These are phyloP conservation scores for Nothocercus nigrocapillus DNA, from an alignment of 2,113 vertebrate species.

Conservation along the genomic window DNA sequence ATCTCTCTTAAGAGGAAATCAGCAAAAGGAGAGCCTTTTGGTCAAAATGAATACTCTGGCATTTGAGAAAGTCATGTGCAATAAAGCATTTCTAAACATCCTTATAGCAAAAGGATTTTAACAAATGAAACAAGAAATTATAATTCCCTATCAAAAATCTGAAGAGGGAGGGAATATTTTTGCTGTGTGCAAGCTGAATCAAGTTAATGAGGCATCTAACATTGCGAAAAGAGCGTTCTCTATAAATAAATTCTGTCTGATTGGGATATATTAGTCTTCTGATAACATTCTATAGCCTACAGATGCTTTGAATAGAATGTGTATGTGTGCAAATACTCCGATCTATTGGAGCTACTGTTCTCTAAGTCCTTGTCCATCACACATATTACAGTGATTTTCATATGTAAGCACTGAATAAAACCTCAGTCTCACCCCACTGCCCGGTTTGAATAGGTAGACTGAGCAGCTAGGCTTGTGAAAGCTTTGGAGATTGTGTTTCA, in stretches of 20 bases:
- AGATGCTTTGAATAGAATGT: slow-evolving; percentile 83
- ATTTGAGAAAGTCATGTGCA: slow-evolving; percentile 72
- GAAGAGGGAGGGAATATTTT: slow-evolving; percentile 87
- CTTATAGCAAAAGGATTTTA: slow-evolving; percentile 77
- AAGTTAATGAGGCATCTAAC: slow-evolving; percentile 88
- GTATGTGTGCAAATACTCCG: slow-evolving; percentile 80
- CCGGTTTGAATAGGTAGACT: slow-evolving; percentile 61
- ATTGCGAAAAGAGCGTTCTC: slow-evolving; percentile 84
- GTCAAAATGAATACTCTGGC: slow-evolving; percentile 71
- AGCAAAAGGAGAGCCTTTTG: slow-evolving; percentile 71
- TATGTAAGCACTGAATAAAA: slow-evolving; percentile 66
- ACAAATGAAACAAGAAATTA: slow-evolving; percentile 84
- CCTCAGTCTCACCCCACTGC: slow-evolving; percentile 55
- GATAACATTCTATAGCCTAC: slow-evolving; percentile 85
- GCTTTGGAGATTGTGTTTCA: slow-evolving; percentile 45
- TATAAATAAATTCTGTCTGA: slow-evolving; percentile 87
- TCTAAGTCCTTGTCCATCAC: slow-evolving; percentile 71
- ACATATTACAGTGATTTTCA: slow-evolving; percentile 70
- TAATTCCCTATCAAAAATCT: slow-evolving; percentile 86
- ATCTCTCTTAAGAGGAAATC: slow-evolving; percentile 58
- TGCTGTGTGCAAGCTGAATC: slow-evolving; percentile 86
- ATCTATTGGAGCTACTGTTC: slow-evolving; percentile 72
- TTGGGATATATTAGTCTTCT: slow-evolving; percentile 88
- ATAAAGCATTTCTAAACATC: slow-evolving; percentile 78
- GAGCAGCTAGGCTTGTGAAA: slow-evolving; percentile 38